Percentiles rank a stretch among this genome's conserved stretches.
Evolutionary conservation across 30 jellyfish, hydroid and myxozoan species (phyloP).

Genomic region (Aurelia sp.): DNA sequence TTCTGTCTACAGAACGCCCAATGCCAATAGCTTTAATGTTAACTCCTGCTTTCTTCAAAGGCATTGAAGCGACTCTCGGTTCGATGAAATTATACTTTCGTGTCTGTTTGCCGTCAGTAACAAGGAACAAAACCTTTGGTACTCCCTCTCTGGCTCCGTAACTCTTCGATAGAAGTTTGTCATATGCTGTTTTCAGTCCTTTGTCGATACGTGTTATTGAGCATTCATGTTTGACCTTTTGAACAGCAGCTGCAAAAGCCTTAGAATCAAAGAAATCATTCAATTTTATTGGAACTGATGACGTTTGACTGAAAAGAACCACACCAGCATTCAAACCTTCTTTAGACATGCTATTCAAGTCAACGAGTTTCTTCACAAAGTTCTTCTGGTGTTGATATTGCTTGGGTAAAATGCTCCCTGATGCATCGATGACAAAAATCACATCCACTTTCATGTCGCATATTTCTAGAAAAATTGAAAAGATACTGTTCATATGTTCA

Average conservation of each 20-base stretch:
- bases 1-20: conserved; percentile 49
- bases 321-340: conserved; percentile 67
- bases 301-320: conserved; percentile 35
- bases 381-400: conserved; percentile 43
- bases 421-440: conserved; percentile 53
- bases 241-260: conserved; percentile 35
- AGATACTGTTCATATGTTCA: too few relatives aligned
- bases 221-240: conserved; percentile 31
- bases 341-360: conserved; percentile 13
- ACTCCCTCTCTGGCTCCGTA: conserved; percentile 63
- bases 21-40: conserved; percentile 56
- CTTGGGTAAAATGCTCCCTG: conserved; percentile 60
- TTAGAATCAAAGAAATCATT: conserved; percentile 41
- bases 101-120: conserved; percentile 50
- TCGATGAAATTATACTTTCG: conserved; percentile 14
- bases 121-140: conserved; percentile 32
- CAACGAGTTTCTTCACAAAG: conserved; percentile 34
- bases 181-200: conserved; percentile 41
- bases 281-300: conserved; percentile 49
- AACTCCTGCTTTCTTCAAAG: conserved; percentile 42
- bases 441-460: conserved; percentile 57
- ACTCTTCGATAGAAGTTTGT: conserved; percentile 39
- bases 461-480: conserved; percentile 15
- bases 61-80: conserved; percentile 62
- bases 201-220: conserved; percentile 42